Evolutionary conservation across 2,113 vertebrate species (phyloP), one percentile per base, ranked within the genome.

Genomic region (Upupa epops): DNA sequence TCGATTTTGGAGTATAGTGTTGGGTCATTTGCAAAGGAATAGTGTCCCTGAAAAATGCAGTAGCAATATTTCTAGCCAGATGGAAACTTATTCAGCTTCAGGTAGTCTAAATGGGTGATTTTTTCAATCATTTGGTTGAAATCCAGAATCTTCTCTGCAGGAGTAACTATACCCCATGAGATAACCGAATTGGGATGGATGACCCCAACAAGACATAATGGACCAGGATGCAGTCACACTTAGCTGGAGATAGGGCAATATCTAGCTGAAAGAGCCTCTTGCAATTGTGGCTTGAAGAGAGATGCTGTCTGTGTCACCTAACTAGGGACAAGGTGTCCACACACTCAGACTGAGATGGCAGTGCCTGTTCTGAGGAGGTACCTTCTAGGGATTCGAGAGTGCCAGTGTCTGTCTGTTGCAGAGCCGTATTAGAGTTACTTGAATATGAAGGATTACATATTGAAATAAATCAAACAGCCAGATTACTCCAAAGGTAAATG

Each of bases 61-160:
- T 49, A 82, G 51, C 70, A 82, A 7, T 93, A 56, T 81, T 93
- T 81, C 79, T 61, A 94, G 79, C 89, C 94, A 96, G 77, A 81
- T 95, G 80, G 91, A 64, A 71, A 37, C 55, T 95, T 92, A 95
- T 71, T 77, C 77, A 72, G 77, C 54, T 90, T 94, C 83, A 94
- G 69, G 95, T 96, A 49, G 93, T 94, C 64, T 68, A 92, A 96
- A 94, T 56, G 34, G 91, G 81, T 86, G 88, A 29, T 7, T 58
- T 90, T 91, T 74, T 20, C 80, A 36, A 85, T 61, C 25, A 21
- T 83, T 90, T 97, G 96, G 79, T 91, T 55, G 92, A 88, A 94
- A 81, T 60, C 71, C 90, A 93, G 74, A 84, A 60, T 93, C 72
- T 81, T 92, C 51, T 94, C 70, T 73, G 86, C 37, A 91, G 86